Base-by-base conservation (phyloP, 1,140 invertebrate genomes). In the Muscidifurax raptorellus region DNA sequence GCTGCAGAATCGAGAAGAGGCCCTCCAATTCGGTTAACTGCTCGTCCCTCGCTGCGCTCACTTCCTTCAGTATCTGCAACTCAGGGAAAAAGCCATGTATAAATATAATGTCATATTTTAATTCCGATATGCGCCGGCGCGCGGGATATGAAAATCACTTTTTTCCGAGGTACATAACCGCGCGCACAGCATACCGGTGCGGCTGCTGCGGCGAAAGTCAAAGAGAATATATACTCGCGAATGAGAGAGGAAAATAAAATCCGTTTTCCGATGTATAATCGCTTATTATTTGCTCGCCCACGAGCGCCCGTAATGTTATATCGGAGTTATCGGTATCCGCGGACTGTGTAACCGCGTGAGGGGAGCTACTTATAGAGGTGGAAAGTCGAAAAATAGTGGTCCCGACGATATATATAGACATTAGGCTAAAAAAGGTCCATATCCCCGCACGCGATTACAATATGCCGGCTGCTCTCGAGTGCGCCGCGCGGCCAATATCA, bases 1-100 rank as follows among this genome's bases (percentile, higher is more conserved):
- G 91, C 80, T 96, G 94, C 77, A 97, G 90, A 91, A 95, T 91
- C 83, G 93, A 92, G 87, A 96, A 96, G 27, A 96, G 91, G 22
- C 90, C 90, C 87, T 95, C 94, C 36, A 96, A 91, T 82, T 95
- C 95, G 10, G 93, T 88, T 44, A 97, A 88, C 88, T 96, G 95
- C 22, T 91, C 90, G 87, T 94, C 93, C 28, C 95, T 88, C 77
- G 90, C 87, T n/a, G 86, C 85, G 2, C 92, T 92, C 25, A 93
- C 93, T 87, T 93, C 91, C 86, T 93, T 92, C 66, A 95, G 75
- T 72, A 89, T 64, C 89, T 90, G 52, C 30, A 82, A 87, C 36
- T 0, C 13, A 12, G 4, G n/a, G 72, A 40, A 74, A 40, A 40
- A 44, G 18, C 36, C 36, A 9, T 9, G 1, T 40, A 40, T 40